Conservation (phyloP, 1,140 invertebrate species). For the Neuroterus valhalla region DNA sequence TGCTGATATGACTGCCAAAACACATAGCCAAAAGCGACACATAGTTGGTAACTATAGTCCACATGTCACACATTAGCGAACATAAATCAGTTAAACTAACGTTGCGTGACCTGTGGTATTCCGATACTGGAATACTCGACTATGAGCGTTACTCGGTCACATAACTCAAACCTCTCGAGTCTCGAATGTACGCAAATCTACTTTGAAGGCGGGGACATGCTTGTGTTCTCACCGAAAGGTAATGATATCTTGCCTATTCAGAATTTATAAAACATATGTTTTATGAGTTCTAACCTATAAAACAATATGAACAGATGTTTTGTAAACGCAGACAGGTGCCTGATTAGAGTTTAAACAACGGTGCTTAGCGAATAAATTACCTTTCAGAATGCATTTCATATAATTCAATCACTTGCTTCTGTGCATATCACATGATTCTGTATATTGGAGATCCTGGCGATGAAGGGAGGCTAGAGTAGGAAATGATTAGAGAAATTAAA, state of each 20-base stretch:
- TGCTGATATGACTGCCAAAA: background rate
- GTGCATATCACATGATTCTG: background rate
- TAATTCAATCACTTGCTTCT: slow-evolving; percentile 5
- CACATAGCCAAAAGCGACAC: background rate
- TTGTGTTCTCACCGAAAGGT: background rate
- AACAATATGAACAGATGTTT: slow-evolving; percentile 13
- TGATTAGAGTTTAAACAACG: background rate
- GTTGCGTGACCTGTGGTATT: slow-evolving; percentile 44
- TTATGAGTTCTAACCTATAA: slow-evolving; percentile 7
- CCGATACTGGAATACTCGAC: slow-evolving; percentile 27
- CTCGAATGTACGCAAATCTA: background rate
- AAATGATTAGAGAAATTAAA: too few species aligned
- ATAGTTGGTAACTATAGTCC: slow-evolving; percentile 15
- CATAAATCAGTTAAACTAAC: slow-evolving; percentile 49
- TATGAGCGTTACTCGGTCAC: slow-evolving; percentile 11
- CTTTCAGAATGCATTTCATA: slow-evolving; percentile 5
- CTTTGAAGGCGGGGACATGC: slow-evolving; percentile 13
- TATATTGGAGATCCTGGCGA: too few species aligned
- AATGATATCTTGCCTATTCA: slow-evolving; percentile 15
- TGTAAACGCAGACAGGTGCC: slow-evolving; percentile 18
- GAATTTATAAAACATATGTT: slow-evolving; percentile 27
- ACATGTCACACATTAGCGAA: slow-evolving; percentile 18
- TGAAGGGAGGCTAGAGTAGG: too few species aligned
- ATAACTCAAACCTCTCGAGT: slow-evolving; percentile 3
- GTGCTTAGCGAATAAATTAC: slow-evolving; percentile 15